Percentiles rank a stretch among this genome's conserved stretches.
Evolutionary conservation across 2,797 vertebrate genomes (phyloP).

Genomic region (Girardinus metallicus): DNA sequence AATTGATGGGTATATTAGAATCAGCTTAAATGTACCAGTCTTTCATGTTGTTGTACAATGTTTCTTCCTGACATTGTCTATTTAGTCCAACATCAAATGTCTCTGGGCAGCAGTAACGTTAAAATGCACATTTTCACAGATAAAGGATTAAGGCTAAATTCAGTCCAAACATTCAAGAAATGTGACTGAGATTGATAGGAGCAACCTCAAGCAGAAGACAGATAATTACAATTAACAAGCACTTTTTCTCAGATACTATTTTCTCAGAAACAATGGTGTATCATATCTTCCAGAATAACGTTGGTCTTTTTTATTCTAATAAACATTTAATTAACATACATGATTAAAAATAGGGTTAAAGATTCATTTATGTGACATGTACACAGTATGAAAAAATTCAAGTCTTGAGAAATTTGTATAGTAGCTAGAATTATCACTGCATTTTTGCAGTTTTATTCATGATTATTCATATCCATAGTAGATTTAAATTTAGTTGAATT

Average conservation of each 20-base stretch:
- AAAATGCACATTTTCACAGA: background rate
- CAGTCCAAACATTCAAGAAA: background rate
- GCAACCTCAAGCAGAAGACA: background rate
- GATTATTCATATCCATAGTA: background rate
- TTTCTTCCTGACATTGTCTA: background rate
- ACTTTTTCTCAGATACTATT: background rate
- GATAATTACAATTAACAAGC: background rate
- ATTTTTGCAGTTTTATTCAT: background rate
- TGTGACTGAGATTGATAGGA: background rate
- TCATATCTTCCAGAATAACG: no score
- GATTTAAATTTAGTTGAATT: background rate
- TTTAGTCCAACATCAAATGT: background rate
- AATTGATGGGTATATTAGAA: slow-evolving; percentile 41
- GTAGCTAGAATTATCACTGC: background rate
- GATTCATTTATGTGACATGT: background rate
- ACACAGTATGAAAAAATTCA: background rate
- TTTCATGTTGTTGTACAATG: background rate
- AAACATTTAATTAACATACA: background rate
- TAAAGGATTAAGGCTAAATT: background rate
- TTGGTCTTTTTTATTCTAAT: background rate
- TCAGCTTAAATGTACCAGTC: background rate
- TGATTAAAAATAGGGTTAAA: background rate
- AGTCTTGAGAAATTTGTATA: background rate
- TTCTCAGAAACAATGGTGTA: background rate
- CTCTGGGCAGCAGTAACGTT: background rate